Base-by-base conservation (phyloP, 1,140 invertebrate species). In the Trigoniulus corallinus region DNA sequence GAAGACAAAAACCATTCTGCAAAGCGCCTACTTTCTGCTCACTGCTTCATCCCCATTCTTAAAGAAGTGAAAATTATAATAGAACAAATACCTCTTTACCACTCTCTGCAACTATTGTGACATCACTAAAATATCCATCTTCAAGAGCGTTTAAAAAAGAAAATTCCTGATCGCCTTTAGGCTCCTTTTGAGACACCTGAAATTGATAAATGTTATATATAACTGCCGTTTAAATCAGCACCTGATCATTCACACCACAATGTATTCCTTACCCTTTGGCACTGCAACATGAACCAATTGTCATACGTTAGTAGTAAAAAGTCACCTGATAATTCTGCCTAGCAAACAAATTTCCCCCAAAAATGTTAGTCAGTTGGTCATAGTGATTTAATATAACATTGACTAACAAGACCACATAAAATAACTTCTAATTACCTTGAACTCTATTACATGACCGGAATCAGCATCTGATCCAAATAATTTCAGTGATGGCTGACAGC, bases 361-460 rank as follows among this genome's bases (percentile, higher is more conserved):
- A 7, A 7, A 47, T 18, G 20, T 13, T 13, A 21, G 12, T 12
- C 43, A 13, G 22, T 18, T 20, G 10, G 10, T 45, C 43, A 45
- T 23, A 10, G 20, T 12, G 15, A 48, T n/a, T n/a, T n/a, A n/a
- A n/a, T n/a, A 54, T 10, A 54, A 41, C 22, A 54, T 18, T 26
- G 3, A 1, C 12, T 13, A 25, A 53, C 23, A 3, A 22, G 13
- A 20, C 20, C 24, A 20, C 18, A 26, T 21, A n/a, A 18, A 46
- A 37, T 12, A 44, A 2, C n/a, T 20, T 29, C n/a, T 15, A 59
- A 61, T 59, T 62, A 79, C 76, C 59, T 67, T 71, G 59, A 79
- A 80, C 62, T 79, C 77, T 55, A 80, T 76, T 52, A 77, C 71
- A 65, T 77, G 74, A 2, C 77, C 77, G 7, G n/a, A n/a, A n/a